Percentiles rank a stretch among this genome's conserved stretches.
phyloP scores from a whole-genome alignment of 2,113 vertebrate species.

The Chaetodon auriga region DNA sequence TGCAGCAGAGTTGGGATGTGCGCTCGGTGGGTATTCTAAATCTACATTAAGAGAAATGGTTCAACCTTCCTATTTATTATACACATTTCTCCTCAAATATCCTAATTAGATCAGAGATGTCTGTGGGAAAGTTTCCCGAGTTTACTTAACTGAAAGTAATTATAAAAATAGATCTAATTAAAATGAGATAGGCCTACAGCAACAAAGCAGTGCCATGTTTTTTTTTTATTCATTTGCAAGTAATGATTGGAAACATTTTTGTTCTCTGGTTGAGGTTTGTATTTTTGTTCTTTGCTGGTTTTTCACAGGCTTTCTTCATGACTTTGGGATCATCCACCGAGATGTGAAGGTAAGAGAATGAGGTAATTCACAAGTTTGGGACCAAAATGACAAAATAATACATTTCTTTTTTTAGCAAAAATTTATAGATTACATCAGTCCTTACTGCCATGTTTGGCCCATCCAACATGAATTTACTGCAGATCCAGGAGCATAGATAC shows the following conservation, averaged over 20 bases:
- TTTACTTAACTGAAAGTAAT: constrained; percentile 36
- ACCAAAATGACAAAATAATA: not conserved
- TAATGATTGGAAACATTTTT: not conserved
- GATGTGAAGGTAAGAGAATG: constrained; percentile 91
- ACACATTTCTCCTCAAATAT: not conserved
- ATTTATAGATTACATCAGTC: not conserved
- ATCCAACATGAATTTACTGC: not conserved
- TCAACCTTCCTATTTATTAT: not conserved
- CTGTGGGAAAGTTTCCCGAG: not conserved
- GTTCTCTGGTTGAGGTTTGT: not conserved
- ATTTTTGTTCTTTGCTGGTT: not conserved
- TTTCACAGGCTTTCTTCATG: constrained; percentile 91
- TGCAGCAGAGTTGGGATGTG: constrained; percentile 92
- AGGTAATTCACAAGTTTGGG: not conserved
- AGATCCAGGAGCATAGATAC: not conserved
- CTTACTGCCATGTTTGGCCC: not conserved
- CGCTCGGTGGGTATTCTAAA: constrained; percentile 87
- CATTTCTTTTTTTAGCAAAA: not conserved
- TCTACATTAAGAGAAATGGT: not conserved
- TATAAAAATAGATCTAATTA: constrained; percentile 37
- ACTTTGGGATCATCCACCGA: constrained; percentile 93
- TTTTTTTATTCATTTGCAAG: not conserved
- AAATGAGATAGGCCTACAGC: constrained; percentile 14
- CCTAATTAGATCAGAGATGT: constrained; percentile 23
- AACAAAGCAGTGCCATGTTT: not conserved